Evolutionary conservation across 2,888 invertebrate genomes (phyloP), one percentile per base, ranked within the genome.

Genomic region (Trachelus stipa): DNA sequence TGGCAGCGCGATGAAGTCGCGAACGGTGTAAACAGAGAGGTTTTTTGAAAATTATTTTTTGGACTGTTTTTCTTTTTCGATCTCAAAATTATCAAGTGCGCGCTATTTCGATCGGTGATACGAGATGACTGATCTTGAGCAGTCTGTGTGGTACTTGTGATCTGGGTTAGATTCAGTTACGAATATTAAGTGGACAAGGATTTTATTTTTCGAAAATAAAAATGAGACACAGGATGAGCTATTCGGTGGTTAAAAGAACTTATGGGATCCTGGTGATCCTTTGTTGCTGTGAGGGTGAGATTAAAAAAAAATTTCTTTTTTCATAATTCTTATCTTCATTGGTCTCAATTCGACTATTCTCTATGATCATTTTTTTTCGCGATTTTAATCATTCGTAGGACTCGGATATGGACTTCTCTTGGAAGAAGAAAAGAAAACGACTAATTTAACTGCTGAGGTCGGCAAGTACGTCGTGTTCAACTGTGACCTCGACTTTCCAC

Each of bases 401-500:
- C 83, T 83, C 79, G 86, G 89, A 82, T 84, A 83, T 79, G 86
- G 89, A 83, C 83, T 91, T 80, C 82, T 90, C 79, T 84, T 90
- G 77, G 91, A 91, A 76, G 90, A 91, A 80, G 91, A 91, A 74
- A 88, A 88, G 76, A 89, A 89, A 76, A 87, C 90, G 68, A 89
- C 82, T 79, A 91, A 90, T 78, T 93, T 95, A 86, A 94, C 94
- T 81, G 95, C 96, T 83, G 94, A 94, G 82, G 95, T 97, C 77
- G 97, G 97, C 37, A 96, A 96, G 83, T 94, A 94, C 88, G 95
- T 95, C 77, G 94, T 96, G 84, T 94, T 97, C 92, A 95, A 96
- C 92, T 97, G 97, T 92, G 95, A 95, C 86, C 94, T 98, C 86
- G 96, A 97, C 92, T 98, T 97, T 92, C 97, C 97, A 81, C 96